Evolutionary conservation across 1,140 invertebrate genomes (phyloP), one percentile per base, ranked within the genome.

Genomic region (Trichomalopsis sarcophagae): DNA sequence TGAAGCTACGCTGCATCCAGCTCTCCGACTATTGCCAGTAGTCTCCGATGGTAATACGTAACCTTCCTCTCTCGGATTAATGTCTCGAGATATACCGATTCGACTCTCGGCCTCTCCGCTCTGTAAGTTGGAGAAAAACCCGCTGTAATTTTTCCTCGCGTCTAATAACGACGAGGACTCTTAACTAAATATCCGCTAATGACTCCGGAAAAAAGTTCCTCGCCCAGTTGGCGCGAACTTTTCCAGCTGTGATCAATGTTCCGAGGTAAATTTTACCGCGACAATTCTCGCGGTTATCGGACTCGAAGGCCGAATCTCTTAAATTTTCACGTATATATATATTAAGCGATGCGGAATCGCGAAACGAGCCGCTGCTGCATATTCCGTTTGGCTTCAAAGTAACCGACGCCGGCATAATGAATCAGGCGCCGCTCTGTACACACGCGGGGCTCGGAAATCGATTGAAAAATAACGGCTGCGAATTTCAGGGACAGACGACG

Each of bases 401-500:
- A 21, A 62, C 14, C 14, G 55, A 44, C 9, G 40, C 6, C 40
- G 40, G 40, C 40, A 44, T 44, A 40, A 76, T n/a, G 44, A 76
- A 76, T 76, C 50, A n/a, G 27, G 27, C 27, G 27, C 27, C 27
- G 27, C 40, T 44, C 74, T 11, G 9, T 44, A 44, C 9, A 9
- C 9, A 62, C 13, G 30, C 9, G 14, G 21, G 14, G 14, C 30
- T 33, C 7, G 7, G n/a, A n/a, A 11, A 47, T 21, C 17, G 40
- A 44, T 44, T 44, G 6, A 44, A 44, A 44, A 44, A 81, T 71
- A 69, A 36, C 50, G 68, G 68, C 33, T 36, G 33, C n/a, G 55
- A 27, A 73, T 82, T 82, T 73, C 66, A 47, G 40, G 80, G 71
- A 36, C 27, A 71, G 33, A 17, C 76, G 21, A 30, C 47, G 76